These are phyloP conservation scores for Tetheella fluctuosa DNA, from an alignment of 2,888 invertebrate genomes.

Conservation along the genomic window DNA sequence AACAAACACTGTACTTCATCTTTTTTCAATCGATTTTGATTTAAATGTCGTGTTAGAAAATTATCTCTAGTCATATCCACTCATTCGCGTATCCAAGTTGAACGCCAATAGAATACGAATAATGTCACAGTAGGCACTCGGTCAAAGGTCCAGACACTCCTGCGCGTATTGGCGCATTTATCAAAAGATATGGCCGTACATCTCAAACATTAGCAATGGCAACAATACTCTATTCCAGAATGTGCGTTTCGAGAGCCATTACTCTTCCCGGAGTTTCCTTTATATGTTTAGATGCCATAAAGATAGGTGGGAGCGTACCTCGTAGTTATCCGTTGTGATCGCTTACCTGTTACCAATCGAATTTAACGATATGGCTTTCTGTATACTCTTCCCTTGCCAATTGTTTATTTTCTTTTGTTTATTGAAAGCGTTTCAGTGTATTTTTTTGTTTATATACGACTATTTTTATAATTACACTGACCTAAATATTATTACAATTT, in stretches of 20 bases:
- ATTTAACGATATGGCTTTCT: constrained; percentile 55
- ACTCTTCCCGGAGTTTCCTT: constrained; percentile 75
- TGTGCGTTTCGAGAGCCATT: constrained; percentile 75
- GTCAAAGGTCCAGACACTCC: constrained; percentile 54
- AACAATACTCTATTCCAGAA: constrained; percentile 70
- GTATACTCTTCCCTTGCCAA: constrained; percentile 11
- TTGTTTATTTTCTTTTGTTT: constrained; percentile 37
- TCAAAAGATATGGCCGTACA: constrained; percentile 59
- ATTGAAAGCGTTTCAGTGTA: constrained; percentile 8
- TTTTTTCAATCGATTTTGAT: too few relatives aligned
- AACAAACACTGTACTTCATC: too few relatives aligned
- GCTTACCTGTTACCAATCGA: constrained; percentile 66
- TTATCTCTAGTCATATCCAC: not conserved
- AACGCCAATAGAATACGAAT: constrained; percentile 45
- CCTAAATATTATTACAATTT: too few relatives aligned
- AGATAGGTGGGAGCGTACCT: constrained; percentile 66
- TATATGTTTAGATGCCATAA: constrained; percentile 76
- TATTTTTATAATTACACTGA: not conserved
- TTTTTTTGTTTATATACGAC: not conserved
- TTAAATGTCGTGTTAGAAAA: too few relatives aligned
- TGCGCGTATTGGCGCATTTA: constrained; percentile 56
- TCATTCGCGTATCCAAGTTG: constrained; percentile 33
- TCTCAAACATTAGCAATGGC: constrained; percentile 61
- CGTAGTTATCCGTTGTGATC: constrained; percentile 66
- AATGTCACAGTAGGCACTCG: constrained; percentile 47